Conservation (phyloP, 2,797 vertebrate species). For the Ceryle rudis region DNA sequence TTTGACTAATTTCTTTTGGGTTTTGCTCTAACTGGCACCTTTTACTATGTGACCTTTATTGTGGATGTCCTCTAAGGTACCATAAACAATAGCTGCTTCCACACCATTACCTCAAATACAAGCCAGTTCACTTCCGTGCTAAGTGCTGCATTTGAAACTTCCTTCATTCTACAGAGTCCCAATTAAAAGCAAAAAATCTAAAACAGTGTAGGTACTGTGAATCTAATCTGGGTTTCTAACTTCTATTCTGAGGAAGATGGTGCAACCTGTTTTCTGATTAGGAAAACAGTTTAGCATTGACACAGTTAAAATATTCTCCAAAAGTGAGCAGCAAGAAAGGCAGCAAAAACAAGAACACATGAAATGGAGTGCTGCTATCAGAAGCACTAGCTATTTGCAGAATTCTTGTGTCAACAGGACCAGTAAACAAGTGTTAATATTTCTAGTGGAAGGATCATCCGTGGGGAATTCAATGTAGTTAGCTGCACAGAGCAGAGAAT, state of each 20-base stretch:
- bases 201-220: neutral
- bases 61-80: neutral
- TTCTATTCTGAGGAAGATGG: neutral
- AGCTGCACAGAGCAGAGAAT: constrained; percentile 64
- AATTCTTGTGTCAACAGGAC: constrained; percentile 79
- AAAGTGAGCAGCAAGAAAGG: neutral
- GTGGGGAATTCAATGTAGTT: constrained; percentile 74
- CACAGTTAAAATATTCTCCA: neutral
- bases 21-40: constrained; percentile 22
- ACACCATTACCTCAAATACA: neutral
- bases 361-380: constrained; percentile 44
- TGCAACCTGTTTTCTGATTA: neutral
- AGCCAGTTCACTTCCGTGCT: neutral
- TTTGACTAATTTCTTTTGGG: constrained; percentile 27
- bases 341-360: neutral
- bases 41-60: constrained; percentile 39
- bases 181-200: constrained; percentile 1
- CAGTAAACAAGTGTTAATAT: constrained; percentile 82
- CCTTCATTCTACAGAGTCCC: neutral
- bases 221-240: neutral
- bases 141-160: constrained; percentile 7
- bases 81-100: constrained; percentile 18
- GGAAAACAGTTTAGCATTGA: neutral
- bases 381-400: constrained; percentile 70
- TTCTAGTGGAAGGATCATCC: constrained; percentile 72